phyloP scores from a whole-genome alignment of 2,888 invertebrate species.

The Suillia variegata region DNA sequence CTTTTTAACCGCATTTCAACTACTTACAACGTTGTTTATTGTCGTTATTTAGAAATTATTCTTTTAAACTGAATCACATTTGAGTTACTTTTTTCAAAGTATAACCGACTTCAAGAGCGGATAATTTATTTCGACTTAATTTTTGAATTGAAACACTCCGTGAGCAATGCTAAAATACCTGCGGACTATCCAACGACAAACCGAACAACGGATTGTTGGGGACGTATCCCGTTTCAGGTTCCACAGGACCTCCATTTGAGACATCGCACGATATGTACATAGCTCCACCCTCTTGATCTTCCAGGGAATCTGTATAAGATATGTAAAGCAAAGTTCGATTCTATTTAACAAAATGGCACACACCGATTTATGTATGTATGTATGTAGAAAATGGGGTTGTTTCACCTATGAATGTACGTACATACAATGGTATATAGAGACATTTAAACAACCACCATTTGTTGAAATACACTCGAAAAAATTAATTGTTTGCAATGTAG shows the following conservation, averaged over 20 bases:
- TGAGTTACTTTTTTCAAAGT: no score
- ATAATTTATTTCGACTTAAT: no score
- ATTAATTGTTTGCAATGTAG: no score
- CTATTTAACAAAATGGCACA: background rate
- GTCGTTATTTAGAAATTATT: no score
- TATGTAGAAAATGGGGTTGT: background rate
- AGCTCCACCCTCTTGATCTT: conserved; percentile 63
- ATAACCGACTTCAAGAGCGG: no score
- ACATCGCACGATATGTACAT: conserved; percentile 64
- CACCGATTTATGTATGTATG: no score
- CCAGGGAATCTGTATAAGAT: conserved; percentile 61
- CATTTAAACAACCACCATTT: background rate
- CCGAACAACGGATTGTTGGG: conserved; percentile 63
- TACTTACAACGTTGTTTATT: no score
- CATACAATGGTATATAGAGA: background rate
- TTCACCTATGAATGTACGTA: background rate
- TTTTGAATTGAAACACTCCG: no score
- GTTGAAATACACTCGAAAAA: no score
- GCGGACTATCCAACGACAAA: conserved; percentile 62
- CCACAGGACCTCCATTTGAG: conserved; percentile 62
- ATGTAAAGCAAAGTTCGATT: conserved; percentile 11
- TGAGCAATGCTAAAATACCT: conserved; percentile 49
- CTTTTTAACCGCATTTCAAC: no score
- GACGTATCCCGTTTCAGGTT: conserved; percentile 62
- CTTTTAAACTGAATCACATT: no score